Evolutionary conservation across 2,113 vertebrate species (phyloP).

Genomic region (Monarcha castaneiventris): DNA sequence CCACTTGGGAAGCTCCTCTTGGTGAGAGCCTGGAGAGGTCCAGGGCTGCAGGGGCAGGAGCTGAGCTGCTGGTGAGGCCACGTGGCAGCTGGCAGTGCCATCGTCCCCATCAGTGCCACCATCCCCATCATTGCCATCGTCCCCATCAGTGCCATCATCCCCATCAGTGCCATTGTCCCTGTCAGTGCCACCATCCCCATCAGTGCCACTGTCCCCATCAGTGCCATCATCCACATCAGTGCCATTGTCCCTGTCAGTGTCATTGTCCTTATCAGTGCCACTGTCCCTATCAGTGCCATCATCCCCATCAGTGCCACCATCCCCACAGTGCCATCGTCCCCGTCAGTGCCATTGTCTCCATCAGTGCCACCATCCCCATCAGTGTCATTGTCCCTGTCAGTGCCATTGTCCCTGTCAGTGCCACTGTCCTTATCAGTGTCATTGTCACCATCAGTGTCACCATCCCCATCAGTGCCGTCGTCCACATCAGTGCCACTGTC

Average conservation of each 20-base stretch:
- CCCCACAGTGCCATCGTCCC: background rate
- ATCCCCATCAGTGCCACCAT: background rate
- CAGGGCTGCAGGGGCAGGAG: background rate
- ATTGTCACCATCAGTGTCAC: rapidly evolving
- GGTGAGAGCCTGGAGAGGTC: background rate
- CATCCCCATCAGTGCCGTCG: rapidly evolving
- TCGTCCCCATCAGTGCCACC: rapidly evolving
- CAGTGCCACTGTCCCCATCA: rapidly evolving
- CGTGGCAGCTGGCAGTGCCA: rapidly evolving
- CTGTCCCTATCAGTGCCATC: rapidly evolving
- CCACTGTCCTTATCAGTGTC: rapidly evolving
- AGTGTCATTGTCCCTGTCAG: rapidly evolving
- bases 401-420: rapidly evolving
- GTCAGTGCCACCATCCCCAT: rapidly evolving
- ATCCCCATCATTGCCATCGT: too few relatives aligned
- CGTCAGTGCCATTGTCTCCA: rapidly evolving
- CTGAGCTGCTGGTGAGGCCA: background rate
- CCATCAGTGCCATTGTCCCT: rapidly evolving
- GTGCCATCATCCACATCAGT: rapidly evolving
- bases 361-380: rapidly evolving
- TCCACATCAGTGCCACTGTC: rapidly evolving
- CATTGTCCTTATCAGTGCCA: rapidly evolving
- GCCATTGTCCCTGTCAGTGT: rapidly evolving
- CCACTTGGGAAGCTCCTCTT: background rate
- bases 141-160: rapidly evolving